Evolutionary conservation across 2,797 vertebrate genomes (phyloP).

Genomic region (Hoplostethus mediterraneus): DNA sequence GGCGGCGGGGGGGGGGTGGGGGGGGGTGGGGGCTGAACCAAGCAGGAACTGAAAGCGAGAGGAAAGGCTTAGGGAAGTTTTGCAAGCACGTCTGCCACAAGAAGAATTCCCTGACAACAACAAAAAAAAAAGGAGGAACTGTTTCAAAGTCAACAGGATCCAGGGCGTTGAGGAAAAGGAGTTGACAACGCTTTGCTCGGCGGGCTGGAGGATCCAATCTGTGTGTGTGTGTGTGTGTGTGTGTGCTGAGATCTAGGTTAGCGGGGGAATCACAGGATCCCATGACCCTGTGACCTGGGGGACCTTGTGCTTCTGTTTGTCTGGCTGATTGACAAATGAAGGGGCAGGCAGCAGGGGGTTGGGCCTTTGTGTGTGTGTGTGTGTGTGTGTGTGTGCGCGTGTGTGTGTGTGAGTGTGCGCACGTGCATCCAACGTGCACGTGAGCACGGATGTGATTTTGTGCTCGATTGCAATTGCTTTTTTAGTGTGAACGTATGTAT

Average conservation of each 20-base stretch:
- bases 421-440: neutral
- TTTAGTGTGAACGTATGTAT: neutral
- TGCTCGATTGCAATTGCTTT: neutral
- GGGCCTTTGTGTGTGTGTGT: constrained; percentile 38
- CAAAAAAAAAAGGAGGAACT: constrained; percentile 41
- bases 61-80: constrained; percentile 43
- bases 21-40: constrained; percentile 2
- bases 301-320: constrained; percentile 85
- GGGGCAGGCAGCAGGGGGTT: constrained; percentile 66
- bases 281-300: constrained; percentile 78
- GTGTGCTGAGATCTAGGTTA: constrained; percentile 44
- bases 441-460: neutral
- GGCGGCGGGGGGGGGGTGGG: constrained; percentile 8
- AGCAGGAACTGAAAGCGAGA: constrained; percentile 30
- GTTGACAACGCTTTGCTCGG: constrained; percentile 31
- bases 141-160: constrained; percentile 50
- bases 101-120: constrained; percentile 35
- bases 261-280: constrained; percentile 68
- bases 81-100: constrained; percentile 45
- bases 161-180: constrained; percentile 33
- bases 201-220: neutral
- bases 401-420: constrained; percentile 30
- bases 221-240: constrained; percentile 18
- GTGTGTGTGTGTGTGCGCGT: constrained; percentile 32
- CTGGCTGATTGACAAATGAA: constrained; percentile 84